phyloP scores from a whole-genome alignment of 2,797 vertebrate genomes.

The Hafferia zeledoni region DNA sequence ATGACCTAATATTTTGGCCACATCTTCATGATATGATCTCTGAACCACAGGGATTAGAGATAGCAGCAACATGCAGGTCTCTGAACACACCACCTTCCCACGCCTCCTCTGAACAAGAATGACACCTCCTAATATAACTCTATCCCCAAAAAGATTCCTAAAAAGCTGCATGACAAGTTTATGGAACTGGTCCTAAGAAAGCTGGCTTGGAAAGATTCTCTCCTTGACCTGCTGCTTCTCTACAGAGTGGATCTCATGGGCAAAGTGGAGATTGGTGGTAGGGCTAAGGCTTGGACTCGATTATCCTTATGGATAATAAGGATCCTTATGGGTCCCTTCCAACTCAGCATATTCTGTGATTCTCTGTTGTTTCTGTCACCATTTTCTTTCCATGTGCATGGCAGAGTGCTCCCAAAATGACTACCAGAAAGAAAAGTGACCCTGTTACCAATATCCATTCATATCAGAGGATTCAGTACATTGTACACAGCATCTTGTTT shows the following conservation, averaged over 20 bases:
- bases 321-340: neutral
- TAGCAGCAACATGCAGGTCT: neutral
- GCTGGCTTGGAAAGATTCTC: neutral
- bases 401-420: neutral
- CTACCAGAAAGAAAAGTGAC: neutral
- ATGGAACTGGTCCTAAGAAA: neutral
- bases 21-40: neutral
- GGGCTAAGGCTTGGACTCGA: neutral
- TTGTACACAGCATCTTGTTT: neutral
- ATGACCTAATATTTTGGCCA: neutral
- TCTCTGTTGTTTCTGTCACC: neutral
- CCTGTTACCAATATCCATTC: neutral
- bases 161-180: neutral
- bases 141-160: neutral
- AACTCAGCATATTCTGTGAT: neutral
- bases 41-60: neutral
- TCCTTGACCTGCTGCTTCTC: neutral
- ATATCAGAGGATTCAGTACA: neutral
- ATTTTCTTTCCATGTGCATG: fast-evolving
- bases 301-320: no score
- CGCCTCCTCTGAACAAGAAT: neutral
- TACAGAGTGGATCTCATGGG: neutral
- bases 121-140: fast-evolving
- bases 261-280: neutral
- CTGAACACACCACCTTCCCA: neutral